A percentile compares a stretch with the other conserved stretches of the same genome.
phyloP scores from a whole-genome alignment of 1,140 invertebrate species.

The Euura lappo region DNA sequence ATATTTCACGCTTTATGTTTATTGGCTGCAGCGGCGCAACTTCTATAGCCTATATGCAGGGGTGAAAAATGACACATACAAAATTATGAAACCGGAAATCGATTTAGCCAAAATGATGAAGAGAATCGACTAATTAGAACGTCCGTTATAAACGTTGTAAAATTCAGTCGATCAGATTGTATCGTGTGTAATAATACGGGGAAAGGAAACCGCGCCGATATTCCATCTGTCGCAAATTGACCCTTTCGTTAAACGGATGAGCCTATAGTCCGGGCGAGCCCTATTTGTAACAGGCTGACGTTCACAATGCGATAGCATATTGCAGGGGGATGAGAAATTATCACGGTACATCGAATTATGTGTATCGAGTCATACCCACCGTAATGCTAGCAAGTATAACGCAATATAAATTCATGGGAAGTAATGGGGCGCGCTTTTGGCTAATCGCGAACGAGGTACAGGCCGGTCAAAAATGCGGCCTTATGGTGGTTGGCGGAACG shows the following conservation, averaged over 20 bases:
- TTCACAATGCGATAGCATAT: slow-evolving; percentile 46
- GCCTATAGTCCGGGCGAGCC: slow-evolving; percentile 23
- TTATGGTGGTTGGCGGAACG: background rate
- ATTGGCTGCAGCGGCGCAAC: background rate
- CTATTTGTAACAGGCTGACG: slow-evolving; percentile 11
- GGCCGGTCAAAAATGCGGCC: background rate
- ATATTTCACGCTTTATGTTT: slow-evolving; percentile 5
- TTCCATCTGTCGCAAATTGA: slow-evolving; percentile 10
- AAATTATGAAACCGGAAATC: background rate
- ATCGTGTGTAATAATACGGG: too few relatives aligned
- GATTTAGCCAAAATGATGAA: background rate
- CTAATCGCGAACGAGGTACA: background rate
- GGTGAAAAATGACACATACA: background rate
- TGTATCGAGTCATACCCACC: slow-evolving; percentile 26
- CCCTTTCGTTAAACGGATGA: slow-evolving; percentile 12
- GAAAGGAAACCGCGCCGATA: slow-evolving; percentile 22
- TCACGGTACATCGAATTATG: slow-evolving; percentile 39
- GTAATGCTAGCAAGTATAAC: background rate
- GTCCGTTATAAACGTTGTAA: too few relatives aligned
- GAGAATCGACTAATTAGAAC: too few relatives aligned
- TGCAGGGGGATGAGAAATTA: slow-evolving; percentile 40
- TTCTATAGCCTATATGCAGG: background rate
- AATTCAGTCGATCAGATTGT: too few relatives aligned
- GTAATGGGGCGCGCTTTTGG: background rate
- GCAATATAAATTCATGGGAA: background rate